These are phyloP conservation scores for Cyrtonyx montezumae DNA, from an alignment of 2,113 vertebrate genomes.

Conservation along the genomic window DNA sequence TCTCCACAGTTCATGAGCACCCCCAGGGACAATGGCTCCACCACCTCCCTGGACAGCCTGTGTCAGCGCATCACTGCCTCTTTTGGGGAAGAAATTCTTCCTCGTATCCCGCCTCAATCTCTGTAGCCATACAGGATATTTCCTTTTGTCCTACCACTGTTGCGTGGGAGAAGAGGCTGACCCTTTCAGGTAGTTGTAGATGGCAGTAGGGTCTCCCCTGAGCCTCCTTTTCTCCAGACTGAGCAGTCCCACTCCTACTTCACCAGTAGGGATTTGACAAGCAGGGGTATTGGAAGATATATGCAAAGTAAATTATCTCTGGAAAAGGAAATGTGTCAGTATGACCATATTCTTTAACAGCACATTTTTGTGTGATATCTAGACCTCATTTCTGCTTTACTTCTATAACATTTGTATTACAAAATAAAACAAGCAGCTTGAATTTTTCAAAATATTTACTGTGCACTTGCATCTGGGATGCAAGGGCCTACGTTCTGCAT, in stretches of 20 bases:
- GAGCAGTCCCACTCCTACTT: background rate
- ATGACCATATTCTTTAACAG: background rate
- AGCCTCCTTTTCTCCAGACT: too few species aligned
- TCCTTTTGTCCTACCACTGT: too few species aligned
- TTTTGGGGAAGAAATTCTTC: too few species aligned
- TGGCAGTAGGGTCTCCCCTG: too few species aligned
- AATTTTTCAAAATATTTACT: background rate
- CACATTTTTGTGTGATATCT: background rate
- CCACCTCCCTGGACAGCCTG: too few species aligned
- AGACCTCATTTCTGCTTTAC: background rate
- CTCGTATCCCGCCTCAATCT: too few species aligned
- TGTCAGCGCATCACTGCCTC: too few species aligned
- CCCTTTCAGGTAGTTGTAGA: too few species aligned
- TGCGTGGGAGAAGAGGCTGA: too few species aligned
- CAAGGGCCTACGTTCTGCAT: background rate
- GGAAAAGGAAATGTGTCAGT: background rate
- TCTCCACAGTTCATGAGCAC: too few species aligned
- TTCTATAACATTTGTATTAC: background rate
- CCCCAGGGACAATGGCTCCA: too few species aligned
- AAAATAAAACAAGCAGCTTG: background rate
- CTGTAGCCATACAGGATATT: too few species aligned
- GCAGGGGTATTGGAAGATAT: fast-evolving
- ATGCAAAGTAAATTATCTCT: background rate
- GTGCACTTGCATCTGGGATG: background rate
- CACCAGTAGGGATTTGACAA: background rate